phyloP scores from a whole-genome alignment of 2,888 invertebrate genomes.

The Ypsolopha sequella region DNA sequence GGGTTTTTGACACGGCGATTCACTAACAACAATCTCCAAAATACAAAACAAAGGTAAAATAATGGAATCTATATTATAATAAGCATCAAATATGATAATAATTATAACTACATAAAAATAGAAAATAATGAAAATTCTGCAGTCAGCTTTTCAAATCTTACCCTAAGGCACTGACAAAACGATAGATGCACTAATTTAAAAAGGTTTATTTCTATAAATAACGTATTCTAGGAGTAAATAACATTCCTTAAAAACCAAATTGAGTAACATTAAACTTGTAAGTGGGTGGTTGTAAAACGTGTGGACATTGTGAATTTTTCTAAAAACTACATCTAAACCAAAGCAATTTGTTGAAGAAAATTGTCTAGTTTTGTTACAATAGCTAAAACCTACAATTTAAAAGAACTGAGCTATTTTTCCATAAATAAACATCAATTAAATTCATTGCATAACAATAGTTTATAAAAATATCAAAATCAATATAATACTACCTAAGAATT shows the following conservation, averaged over 20 bases:
- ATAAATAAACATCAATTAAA: constrained; percentile 7
- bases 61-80: constrained; percentile 13
- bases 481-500: constrained; percentile 8
- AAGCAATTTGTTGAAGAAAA: constrained; percentile 4
- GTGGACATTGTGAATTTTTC: constrained; percentile 4
- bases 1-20: constrained; percentile 54
- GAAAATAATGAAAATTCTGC: constrained; percentile 7
- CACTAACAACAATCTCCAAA: constrained; percentile 17
- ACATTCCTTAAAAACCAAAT: constrained; percentile 53
- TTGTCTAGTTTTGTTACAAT: constrained; percentile 12
- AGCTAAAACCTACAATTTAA: neutral
- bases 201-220: constrained; percentile 37
- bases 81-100: constrained; percentile 19
- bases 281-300: constrained; percentile 35
- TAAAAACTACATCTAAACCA: constrained; percentile 7
- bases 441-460: constrained; percentile 1
- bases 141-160: constrained; percentile 49
- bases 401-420: constrained; percentile 4
- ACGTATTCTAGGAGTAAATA: constrained; percentile 56
- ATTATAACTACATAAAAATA: neutral
- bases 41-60: neutral
- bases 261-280: constrained; percentile 35
- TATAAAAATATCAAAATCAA: constrained; percentile 8
- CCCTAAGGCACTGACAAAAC: constrained; percentile 65
- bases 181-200: constrained; percentile 51